Evolutionary conservation across 2,888 invertebrate genomes (phyloP), one percentile per base, ranked within the genome.

Genomic region (Hemicrepidius hirtus): DNA sequence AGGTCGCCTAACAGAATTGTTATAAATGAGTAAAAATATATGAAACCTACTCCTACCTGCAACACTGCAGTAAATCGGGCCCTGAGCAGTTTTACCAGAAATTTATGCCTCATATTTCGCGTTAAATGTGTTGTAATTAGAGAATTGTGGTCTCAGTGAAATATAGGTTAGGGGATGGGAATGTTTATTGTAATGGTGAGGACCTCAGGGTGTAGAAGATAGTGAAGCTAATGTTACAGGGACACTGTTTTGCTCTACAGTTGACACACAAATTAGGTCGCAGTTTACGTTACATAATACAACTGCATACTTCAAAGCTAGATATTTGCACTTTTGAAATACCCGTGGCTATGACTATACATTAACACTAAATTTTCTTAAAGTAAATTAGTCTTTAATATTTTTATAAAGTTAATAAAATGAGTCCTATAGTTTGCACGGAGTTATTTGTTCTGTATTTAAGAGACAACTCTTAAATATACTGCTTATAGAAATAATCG

Each of bases 21-120:
- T 35, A 35, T 37, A 64, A 37, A 46, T 46, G 35, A 35, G 59
- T 40, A 73, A 73, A 73, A 73, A 69, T 73, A 73, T 66, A 73
- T 69, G 70, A 73, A 73, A 67, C 66, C 44, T 67, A 57, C 44
- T 66, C 44, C 65, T 73, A 70, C 69, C 73, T 73, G 71, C 74
- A 71, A 57, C 55, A 59, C 60, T 68, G 74, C 71, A 74, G 71
- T 74, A 74, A 74, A 74, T 85, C 85, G 84, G 85, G 83, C 84
- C 82, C 83, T 83, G 84, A 84, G 84, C 85, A 84, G 84, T 85
- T 83, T 84, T 81, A 82, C 79, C 79, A 78, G 84, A 84, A 85
- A 86, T 86, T 85, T 86, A 86, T 86, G 85, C 81, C 84, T 86
- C 86, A 86, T 86, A 86, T 86, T 86, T 86, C 83, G 84, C 81